Base-by-base conservation (phyloP, 2,888 invertebrate species). In the Saturnia japonica region DNA sequence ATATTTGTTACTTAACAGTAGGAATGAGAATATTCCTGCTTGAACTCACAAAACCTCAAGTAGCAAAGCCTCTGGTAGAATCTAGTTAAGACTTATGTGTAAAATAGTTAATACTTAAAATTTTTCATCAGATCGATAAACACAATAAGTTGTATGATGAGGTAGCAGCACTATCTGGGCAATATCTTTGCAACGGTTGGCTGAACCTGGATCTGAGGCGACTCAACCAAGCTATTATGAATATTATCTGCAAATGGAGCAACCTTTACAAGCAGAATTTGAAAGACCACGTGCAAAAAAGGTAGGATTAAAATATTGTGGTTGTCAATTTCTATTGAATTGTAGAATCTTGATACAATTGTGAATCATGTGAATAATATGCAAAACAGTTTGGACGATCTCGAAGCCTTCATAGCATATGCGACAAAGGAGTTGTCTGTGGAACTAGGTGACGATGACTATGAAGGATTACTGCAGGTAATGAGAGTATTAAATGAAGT, bases 401-500 rank as follows among this genome's bases (percentile, higher is more conserved):
- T 99, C 67, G 96, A 97, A 74, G 92, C 95, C 28, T 99, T 99
- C 85, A 96, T 98, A 72, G 92, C 93, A 19, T 96, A 96, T 77
- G 97, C 97, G 0, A 96, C 96, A 68, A 93, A 94, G 45, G 96
- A 96, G 71, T 94, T 99, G 78, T 95, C 95, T 40, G 95, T 96
- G 67, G 96, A 96, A 51, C 90, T 98, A 0, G 94, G 92, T 6
- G 98, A 98, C 72, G 97, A 98, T 74, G 98, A 99, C 85, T 98
- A 98, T 81, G 96, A 97, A 25, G 97, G 96, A 0, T 93, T 99
- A 3, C 94, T 99, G 1, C 95, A 95, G 70, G 96, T 98, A 60
- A 98, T 99, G 96, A 96, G 96, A 16, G 96, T 97, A 76, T 92
- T 99, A 60, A 96, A 97, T n/a, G 95, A 96, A 79, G 98, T 99